Conservation (phyloP, 2,888 invertebrate species). For the Sturmia bella region DNA sequence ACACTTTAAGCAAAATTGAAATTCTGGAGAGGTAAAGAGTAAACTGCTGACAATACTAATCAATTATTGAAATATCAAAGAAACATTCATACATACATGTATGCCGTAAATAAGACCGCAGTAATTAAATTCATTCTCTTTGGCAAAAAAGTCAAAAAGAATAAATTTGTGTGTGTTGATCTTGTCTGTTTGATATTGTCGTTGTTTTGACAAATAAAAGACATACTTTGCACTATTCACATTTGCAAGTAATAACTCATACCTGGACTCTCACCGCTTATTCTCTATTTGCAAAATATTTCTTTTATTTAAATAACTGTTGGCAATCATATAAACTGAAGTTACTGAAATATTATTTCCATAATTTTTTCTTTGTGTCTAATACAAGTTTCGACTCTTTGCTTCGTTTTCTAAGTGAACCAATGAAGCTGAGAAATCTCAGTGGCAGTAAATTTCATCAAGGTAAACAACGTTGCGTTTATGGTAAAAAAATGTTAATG, state of each 20-base stretch:
- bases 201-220: background rate
- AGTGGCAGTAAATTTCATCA: background rate
- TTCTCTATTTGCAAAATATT: background rate
- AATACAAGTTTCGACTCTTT: constrained; percentile 51
- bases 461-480: background rate
- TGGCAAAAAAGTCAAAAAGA: too few relatives aligned
- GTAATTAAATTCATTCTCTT: too few relatives aligned
- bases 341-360: background rate
- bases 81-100: too few relatives aligned
- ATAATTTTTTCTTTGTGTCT: constrained; percentile 35
- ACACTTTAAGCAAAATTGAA: constrained; percentile 32
- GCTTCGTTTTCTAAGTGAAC: constrained; percentile 7
- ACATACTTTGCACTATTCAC: background rate
- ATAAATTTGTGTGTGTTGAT: too few relatives aligned
- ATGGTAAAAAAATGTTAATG: too few relatives aligned
- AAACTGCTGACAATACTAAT: background rate
- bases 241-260: background rate
- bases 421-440: background rate
- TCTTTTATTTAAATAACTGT: constrained; percentile 23
- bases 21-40: constrained; percentile 37
- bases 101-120: too few relatives aligned
- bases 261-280: background rate
- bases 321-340: constrained; percentile 2
- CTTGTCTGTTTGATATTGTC: too few relatives aligned
- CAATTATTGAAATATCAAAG: background rate